phyloP scores from a whole-genome alignment of 1,140 invertebrate species.

The Drosophila sturtevanti region DNA sequence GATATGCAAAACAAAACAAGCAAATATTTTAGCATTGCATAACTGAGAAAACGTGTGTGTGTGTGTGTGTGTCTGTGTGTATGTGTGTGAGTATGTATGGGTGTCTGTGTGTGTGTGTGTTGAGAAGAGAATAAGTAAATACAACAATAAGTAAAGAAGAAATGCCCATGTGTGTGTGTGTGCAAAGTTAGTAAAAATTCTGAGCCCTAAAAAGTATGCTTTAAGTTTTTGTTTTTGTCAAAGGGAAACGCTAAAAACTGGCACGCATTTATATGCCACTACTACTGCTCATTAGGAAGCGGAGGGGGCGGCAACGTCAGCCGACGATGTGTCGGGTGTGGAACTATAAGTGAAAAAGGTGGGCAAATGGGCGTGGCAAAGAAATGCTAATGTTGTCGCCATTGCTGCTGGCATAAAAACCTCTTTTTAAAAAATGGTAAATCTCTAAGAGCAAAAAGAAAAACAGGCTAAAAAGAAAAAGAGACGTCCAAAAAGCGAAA shows the following conservation, averaged over 20 bases:
- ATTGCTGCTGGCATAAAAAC: slow-evolving; percentile 56
- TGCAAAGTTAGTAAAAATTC: no score
- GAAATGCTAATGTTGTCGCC: slow-evolving; percentile 66
- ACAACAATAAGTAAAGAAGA: slow-evolving; percentile 43
- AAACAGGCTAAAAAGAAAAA: slow-evolving; percentile 20
- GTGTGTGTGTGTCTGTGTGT: background rate
- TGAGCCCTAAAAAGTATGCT: slow-evolving; percentile 25
- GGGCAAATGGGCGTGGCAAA: slow-evolving; percentile 56
- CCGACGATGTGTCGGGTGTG: no score
- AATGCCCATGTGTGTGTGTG: slow-evolving; percentile 48
- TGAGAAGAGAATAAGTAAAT: slow-evolving; percentile 3
- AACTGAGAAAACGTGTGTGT: slow-evolving; percentile 46
- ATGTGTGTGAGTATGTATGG: no score
- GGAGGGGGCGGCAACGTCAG: no score
- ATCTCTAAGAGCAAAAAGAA: slow-evolving; percentile 28
- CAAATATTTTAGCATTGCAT: slow-evolving; percentile 79
- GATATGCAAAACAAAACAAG: slow-evolving; percentile 79
- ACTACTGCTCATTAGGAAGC: slow-evolving; percentile 63
- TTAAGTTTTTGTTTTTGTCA: slow-evolving; percentile 35
- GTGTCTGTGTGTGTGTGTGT: slow-evolving; percentile 12
- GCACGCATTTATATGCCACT: slow-evolving; percentile 67
- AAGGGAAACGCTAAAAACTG: slow-evolving; percentile 58
- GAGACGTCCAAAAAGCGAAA: slow-evolving; percentile 7
- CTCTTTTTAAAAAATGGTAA: slow-evolving; percentile 54
- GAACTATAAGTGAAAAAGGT: background rate